phyloP scores from a whole-genome alignment of 53 echinoderm and acorn worm genomes.

The Holothuria leucospilota region DNA sequence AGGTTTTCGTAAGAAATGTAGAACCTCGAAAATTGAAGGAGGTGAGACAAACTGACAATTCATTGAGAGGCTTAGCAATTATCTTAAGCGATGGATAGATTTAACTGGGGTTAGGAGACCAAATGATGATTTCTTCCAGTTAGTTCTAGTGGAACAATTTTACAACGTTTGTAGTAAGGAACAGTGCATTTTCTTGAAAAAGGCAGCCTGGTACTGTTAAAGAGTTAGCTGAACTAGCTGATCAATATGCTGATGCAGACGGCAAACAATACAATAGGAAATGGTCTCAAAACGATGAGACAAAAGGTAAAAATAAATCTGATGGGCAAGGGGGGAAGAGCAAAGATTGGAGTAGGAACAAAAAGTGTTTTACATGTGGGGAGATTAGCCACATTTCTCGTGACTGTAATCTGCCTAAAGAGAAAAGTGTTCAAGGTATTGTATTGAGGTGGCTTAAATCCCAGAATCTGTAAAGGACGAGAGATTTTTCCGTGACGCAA shows the following conservation, averaged over 20 bases:
- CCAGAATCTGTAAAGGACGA: too few species aligned
- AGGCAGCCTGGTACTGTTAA: constrained; percentile 41
- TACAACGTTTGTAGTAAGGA: constrained; percentile 63
- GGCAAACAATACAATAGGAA: not conserved
- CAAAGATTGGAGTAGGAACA: constrained; percentile 5
- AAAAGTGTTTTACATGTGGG: constrained; percentile 31
- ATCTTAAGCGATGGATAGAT: constrained; percentile 66
- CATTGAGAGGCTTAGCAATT: constrained; percentile 45
- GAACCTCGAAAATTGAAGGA: constrained; percentile 50
- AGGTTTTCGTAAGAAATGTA: constrained; percentile 66
- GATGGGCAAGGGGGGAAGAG: not conserved
- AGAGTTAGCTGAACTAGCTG: constrained; percentile 53
- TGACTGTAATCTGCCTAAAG: not conserved
- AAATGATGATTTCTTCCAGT: constrained; percentile 46
- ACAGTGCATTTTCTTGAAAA: constrained; percentile 60
- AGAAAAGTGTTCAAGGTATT: not conserved
- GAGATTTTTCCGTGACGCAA: too few species aligned
- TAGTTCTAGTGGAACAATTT: constrained; percentile 1
- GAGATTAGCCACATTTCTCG: constrained; percentile 29
- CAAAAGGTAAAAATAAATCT: not conserved
- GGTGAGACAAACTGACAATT: constrained; percentile 63
- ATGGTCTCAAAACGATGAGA: not conserved
- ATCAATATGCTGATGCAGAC: constrained; percentile 72
- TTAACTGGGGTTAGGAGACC: constrained; percentile 15
- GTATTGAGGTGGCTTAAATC: too few species aligned